These are phyloP conservation scores for Ophraella communa DNA, from an alignment of 2,888 invertebrate genomes.

Conservation along the genomic window DNA sequence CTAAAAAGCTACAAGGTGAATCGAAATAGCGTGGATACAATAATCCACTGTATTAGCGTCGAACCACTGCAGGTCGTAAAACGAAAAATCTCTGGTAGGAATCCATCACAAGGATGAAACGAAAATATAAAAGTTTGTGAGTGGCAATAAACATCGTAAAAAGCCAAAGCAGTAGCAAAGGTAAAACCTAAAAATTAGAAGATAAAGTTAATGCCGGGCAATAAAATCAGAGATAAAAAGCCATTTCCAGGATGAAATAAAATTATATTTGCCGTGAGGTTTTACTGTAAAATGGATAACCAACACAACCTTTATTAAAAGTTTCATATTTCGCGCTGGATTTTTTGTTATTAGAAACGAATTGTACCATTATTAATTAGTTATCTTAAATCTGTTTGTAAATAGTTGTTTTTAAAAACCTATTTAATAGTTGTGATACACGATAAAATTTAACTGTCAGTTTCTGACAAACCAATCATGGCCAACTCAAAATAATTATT, in stretches of 20 bases:
- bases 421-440: too few relatives aligned
- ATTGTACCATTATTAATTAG: too few relatives aligned
- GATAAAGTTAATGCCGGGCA: constrained; percentile 8
- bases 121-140: background rate
- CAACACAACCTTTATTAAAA: background rate
- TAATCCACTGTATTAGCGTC: background rate
- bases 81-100: background rate
- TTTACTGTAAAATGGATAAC: background rate
- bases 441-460: too few relatives aligned
- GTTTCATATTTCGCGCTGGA: too few relatives aligned
- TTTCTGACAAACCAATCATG: too few relatives aligned
- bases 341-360: too few relatives aligned
- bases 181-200: constrained; percentile 1
- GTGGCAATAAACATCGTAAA: background rate
- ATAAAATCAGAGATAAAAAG: constrained; percentile 7
- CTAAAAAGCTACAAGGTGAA: background rate
- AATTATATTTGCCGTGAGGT: background rate
- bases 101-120: constrained; percentile 1
- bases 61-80: background rate
- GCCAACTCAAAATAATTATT: too few relatives aligned
- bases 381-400: too few relatives aligned
- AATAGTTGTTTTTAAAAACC: too few relatives aligned
- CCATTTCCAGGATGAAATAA: background rate
- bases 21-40: background rate
- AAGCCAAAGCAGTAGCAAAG: background rate